Base-by-base conservation (phyloP, 2,888 invertebrate genomes). In the Meiosimyza decipiens region DNA sequence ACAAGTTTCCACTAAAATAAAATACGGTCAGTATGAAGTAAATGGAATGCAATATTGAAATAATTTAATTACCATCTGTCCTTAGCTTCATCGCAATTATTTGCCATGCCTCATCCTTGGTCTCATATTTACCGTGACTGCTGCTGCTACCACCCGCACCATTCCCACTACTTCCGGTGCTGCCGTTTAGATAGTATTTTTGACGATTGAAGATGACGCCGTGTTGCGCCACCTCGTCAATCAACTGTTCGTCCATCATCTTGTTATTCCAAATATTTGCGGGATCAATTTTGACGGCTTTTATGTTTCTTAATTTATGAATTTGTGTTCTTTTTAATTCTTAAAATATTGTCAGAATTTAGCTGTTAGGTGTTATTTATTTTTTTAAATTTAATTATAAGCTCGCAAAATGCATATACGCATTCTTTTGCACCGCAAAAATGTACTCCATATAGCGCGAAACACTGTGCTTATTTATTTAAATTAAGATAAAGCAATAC, bases 171-270 rank as follows among this genome's bases (percentile, higher is more conserved):
- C 74, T 55, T 47, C 74, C 75, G 51, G 75, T 72, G 71, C 79
- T 80, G 68, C 81, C 85, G 74, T 85, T 86, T 18, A 87, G 77
- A 72, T 85, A 87, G 78, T 87, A 87, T 74, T 87, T 87, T 73
- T 87, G 87, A 11, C 87, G 79, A 80, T 87, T 87, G 73, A 81
- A 87, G 18, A 87, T 87, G 40, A 87, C 87, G 33, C 86, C 85
- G 78, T 87, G 87, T 5, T 84, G 84, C 67, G 86, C 85, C 18
- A 87, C 87, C 78, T 87, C 87, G 73, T 82, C 84, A 76, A 87
- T 87, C 71, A 87, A 75, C 74, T 84, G 84, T 76, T 87, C 87
- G 77, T 87, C 87, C 84, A 87, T 87, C 83, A 86, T 86, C 71
- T 75, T 81, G 62, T 28, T 4, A 40, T 40, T 51, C 28, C 51